Evolutionary conservation across 2,113 vertebrate genomes (phyloP).

Genomic region (Centropus bengalensis): DNA sequence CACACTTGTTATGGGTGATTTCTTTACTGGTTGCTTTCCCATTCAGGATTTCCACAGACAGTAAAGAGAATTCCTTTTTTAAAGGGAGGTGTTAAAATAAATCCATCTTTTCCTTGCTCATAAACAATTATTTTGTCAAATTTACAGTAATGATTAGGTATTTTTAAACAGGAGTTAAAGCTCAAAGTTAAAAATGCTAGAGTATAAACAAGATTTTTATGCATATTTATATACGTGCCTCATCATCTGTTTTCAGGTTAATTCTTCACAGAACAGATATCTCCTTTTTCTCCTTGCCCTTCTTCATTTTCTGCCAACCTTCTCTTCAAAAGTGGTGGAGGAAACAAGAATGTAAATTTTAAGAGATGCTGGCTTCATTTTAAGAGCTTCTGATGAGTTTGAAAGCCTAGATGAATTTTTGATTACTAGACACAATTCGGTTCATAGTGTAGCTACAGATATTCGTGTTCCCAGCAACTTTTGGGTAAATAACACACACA

Average conservation of each 20-base stretch:
- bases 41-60: neutral
- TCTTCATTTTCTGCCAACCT: neutral
- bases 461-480: neutral
- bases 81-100: neutral
- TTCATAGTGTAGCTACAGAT: neutral
- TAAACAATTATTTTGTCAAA: neutral
- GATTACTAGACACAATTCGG: neutral
- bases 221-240: neutral
- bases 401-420: neutral
- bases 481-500: neutral
- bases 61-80: neutral
- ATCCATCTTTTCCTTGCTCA: neutral
- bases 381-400: neutral
- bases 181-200: neutral
- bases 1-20: neutral
- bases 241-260: neutral
- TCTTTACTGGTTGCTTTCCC: neutral
- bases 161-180: neutral
- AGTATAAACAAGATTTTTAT: neutral
- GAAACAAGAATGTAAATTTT: neutral
- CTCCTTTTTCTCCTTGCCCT: neutral
- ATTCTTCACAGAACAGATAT: neutral
- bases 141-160: neutral
- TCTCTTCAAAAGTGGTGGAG: neutral
- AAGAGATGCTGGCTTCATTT: neutral